Evolutionary conservation across 2,888 invertebrate species (phyloP), one percentile per base, ranked within the genome.

Genomic region (Hydrotaea cyrtoneurina): DNA sequence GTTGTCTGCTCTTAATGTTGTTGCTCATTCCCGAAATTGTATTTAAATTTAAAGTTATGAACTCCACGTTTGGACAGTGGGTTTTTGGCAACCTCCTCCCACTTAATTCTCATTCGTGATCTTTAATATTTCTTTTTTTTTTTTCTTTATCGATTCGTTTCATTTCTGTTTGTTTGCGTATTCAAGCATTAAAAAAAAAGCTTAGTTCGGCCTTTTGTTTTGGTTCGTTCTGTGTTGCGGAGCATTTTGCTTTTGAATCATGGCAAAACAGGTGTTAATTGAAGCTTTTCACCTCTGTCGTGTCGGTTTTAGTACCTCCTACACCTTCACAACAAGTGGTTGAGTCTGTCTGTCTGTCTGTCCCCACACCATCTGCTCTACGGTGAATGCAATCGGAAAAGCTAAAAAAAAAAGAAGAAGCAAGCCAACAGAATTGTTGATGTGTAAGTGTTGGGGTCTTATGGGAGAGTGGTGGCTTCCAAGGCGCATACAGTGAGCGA

Each of bases 241-340:
- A 8, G 46, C 2, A 15, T 55, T 74, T 73, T 26, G 53, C 2
- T 23, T 43, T 72, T 39, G 15, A 39, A 80, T 43, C 19, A 69
- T 69, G 75, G 36, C 64, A 55, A 77, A 85, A 85, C 85, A 85
- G 85, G 85, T 85, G 85, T 85, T 82, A 53, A 64, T 69, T 46
- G 17, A 77, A 85, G 85, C 85, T 85, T 85, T 85, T 85, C 85
- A 82, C 85, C 85, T 77, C 82, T 43, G 62, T 15, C 69, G 36
- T 77, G 55, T 7, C 8, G 69, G 4, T 66, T 66, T 17, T 7
- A 66, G 17, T 36, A 36, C 19, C 59, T 26, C 59, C 23, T 26
- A 26, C 59, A 59, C 26, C 59, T 15, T 0, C 59, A 59, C 39
- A 39, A 39, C 39, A 39, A 39, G 39, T 39, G 39, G 31, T 7